phyloP scores from a whole-genome alignment of 2,113 vertebrate genomes.

The Apeltes quadracus region DNA sequence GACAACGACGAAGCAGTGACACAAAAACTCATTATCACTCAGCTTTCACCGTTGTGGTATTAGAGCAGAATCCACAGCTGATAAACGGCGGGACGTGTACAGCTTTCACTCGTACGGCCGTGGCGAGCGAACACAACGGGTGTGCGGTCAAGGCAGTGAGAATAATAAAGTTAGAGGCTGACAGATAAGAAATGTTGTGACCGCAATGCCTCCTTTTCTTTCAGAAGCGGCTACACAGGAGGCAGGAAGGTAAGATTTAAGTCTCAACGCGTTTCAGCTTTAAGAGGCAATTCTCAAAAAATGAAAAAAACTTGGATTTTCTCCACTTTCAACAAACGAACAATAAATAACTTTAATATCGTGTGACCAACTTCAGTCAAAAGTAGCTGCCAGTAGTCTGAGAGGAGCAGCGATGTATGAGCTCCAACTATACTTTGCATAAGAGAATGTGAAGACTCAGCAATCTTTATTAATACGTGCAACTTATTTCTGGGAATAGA shows the following conservation, averaged over 20 bases:
- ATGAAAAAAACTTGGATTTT: not conserved
- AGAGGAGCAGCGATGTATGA: not conserved
- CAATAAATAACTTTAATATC: not conserved
- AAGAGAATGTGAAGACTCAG: conserved; percentile 26
- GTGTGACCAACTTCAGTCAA: not conserved
- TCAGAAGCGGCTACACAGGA: conserved; percentile 77
- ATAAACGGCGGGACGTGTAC: conserved; percentile 56
- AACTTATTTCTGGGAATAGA: conserved; percentile 34
- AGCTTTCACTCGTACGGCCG: conserved; percentile 28
- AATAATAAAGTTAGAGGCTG: conserved; percentile 38
- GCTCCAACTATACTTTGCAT: conserved; percentile 26
- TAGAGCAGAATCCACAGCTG: conserved; percentile 44
- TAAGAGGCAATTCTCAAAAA: conserved; percentile 6
- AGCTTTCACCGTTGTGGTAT: conserved; percentile 51
- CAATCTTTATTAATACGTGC: conserved; percentile 26
- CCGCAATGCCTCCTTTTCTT: conserved; percentile 34
- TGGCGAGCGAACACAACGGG: conserved; percentile 13
- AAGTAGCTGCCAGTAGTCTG: conserved; percentile 15
- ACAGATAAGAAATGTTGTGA: conserved; percentile 21
- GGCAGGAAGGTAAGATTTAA: conserved; percentile 79
- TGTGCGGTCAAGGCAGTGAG: conserved; percentile 33
- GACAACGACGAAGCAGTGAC: conserved; percentile 40
- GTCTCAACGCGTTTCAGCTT: not conserved
- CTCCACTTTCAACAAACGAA: conserved; percentile 12
- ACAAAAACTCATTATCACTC: conserved; percentile 68